Evolutionary conservation across 2,888 invertebrate genomes (phyloP).

Genomic region (Helleia helle): DNA sequence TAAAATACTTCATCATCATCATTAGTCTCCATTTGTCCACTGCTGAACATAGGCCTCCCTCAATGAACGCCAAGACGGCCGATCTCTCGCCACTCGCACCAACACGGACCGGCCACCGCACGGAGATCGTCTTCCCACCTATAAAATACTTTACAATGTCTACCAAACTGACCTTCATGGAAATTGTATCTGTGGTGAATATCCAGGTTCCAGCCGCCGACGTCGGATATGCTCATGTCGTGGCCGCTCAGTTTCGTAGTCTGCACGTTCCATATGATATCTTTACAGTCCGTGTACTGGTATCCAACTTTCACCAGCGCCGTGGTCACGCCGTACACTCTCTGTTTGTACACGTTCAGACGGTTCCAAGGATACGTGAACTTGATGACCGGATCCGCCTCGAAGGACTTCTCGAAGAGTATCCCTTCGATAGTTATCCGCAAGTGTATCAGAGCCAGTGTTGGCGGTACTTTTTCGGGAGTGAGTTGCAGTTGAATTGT

Average conservation of each 20-base stretch:
- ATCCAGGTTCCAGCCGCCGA: conserved; percentile 98
- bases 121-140: too few relatives aligned
- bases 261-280: conserved; percentile 96
- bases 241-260: conserved; percentile 96
- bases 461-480: conserved; percentile 85
- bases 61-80: too few relatives aligned
- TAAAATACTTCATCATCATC: too few relatives aligned
- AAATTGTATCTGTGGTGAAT: conserved; percentile 98
- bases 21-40: too few relatives aligned
- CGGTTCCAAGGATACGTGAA: conserved; percentile 99
- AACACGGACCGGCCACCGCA: too few relatives aligned
- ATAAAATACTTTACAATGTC: too few relatives aligned
- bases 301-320: conserved; percentile 97
- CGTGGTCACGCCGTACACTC: conserved; percentile 96
- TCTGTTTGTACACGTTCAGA: conserved; percentile 94
- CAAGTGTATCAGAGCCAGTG: conserved; percentile 90
- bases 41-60: too few relatives aligned
- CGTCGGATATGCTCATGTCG: conserved; percentile 97
- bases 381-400: conserved; percentile 96
- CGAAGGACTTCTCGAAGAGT: conserved; percentile 92
- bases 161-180: conserved; percentile 90
- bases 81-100: too few relatives aligned
- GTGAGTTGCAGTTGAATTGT: conserved; percentile 94
- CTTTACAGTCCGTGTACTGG: conserved; percentile 93
- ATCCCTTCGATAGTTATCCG: conserved; percentile 96